Evolutionary conservation across 2,113 vertebrate genomes (phyloP), one percentile per base, ranked within the genome.

Genomic region (Pachypanchax playfairii): DNA sequence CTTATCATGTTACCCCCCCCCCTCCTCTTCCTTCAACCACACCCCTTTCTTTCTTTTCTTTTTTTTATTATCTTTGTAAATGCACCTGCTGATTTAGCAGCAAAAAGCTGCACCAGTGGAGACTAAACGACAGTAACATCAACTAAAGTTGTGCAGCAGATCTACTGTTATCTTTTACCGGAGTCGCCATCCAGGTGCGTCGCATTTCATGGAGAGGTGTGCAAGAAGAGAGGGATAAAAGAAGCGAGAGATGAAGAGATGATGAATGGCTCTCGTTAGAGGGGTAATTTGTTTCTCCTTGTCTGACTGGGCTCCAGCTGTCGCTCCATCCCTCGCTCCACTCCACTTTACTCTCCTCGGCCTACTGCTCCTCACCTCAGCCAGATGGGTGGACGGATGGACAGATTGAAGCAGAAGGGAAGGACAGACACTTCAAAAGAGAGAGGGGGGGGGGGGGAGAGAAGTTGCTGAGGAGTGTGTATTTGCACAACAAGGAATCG

Each of bases 221-320:
- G 56, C 38, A 43, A 59, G 44, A 73, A 70, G 59, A 57, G 68
- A 70, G 59, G 59, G 71, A 65, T 58, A 52, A 64, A 66, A 57
- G 54, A 61, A 66, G 59, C 49, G 38, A 59, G 88, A 79, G 87
- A 90, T 83, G 72, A 87, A 63, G 88, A 86, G 84, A 65, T 94
- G 94, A 95, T 95, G 90, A 94, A 95, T 94, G 81, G 60, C 85
- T 91, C 85, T 91, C 89, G 91, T 91, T 90, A 85, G 82, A 80
- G 83, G 82, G 87, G 90, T 91, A 93, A 93, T 93, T 92, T 93
- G 92, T 93, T 91, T 92, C 90, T 92, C 89, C 91, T 91, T 90
- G 75, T 91, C 84, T 92, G 91, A 92, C 88, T 92, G 88, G 84
- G 87, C 88, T 92, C 91, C 92, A 93, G 91, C 90, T 93, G 92